phyloP scores from a whole-genome alignment of 2,888 invertebrate genomes.

The Xylophagus ater region DNA sequence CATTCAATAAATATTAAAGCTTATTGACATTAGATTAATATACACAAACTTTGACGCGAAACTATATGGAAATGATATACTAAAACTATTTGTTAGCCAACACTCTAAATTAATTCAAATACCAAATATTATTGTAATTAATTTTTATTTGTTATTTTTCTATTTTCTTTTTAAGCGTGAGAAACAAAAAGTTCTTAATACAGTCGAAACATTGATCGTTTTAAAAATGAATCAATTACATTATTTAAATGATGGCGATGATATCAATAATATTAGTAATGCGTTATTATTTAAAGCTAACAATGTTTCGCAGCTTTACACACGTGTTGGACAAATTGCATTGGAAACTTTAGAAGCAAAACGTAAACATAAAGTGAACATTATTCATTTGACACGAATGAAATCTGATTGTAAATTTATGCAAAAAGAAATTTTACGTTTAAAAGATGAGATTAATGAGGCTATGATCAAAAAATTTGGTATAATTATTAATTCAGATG shows the following conservation, averaged over 20 bases:
- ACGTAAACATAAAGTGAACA: conserved; percentile 53
- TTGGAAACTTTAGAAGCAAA: conserved; percentile 53
- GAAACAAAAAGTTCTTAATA: conserved; percentile 67
- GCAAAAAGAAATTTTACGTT: conserved; percentile 45
- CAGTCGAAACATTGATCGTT: conserved; percentile 58
- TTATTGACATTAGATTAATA: too few species aligned
- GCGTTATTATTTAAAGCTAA: conserved; percentile 54
- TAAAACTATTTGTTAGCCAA: too few species aligned
- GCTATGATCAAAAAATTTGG: conserved; percentile 49
- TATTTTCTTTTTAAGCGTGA: conserved; percentile 43
- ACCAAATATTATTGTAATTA: too few species aligned
- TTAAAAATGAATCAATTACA: conserved; percentile 59
- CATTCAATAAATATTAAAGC: too few species aligned
- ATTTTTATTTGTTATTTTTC: too few species aligned
- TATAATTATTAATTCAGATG: conserved; percentile 41
- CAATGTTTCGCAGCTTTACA: conserved; percentile 46
- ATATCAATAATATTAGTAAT: conserved; percentile 37
- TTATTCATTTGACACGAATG: conserved; percentile 57
- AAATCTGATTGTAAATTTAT: conserved; percentile 57
- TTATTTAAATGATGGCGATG: conserved; percentile 42
- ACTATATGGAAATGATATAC: too few species aligned
- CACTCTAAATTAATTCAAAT: too few species aligned
- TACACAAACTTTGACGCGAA: too few species aligned
- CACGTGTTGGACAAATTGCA: conserved; percentile 51
- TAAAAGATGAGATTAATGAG: conserved; percentile 44